Evolutionary conservation across 2,888 invertebrate species (phyloP).

Genomic region (Sarcophaga rosellei): DNA sequence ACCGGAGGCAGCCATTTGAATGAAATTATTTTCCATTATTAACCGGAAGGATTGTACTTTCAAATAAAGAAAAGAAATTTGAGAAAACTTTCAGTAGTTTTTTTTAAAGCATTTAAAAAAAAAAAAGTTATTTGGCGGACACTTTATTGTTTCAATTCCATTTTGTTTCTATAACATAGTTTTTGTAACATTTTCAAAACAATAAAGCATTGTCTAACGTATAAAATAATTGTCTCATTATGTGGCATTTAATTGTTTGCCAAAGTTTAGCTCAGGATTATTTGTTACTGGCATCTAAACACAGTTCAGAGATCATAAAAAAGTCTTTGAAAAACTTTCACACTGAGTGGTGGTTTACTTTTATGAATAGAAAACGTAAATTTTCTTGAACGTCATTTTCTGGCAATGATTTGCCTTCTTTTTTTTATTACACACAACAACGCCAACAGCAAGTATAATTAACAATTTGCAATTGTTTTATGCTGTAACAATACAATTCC

Average conservation of each 20-base stretch:
- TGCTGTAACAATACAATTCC: slow-evolving; percentile 6
- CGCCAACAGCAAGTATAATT: slow-evolving; percentile 35
- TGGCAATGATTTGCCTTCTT: neutral
- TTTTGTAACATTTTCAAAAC: neutral
- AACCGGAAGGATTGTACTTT: no score
- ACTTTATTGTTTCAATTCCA: neutral
- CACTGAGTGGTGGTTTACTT: slow-evolving; percentile 6
- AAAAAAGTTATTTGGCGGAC: no score
- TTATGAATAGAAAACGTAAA: slow-evolving; percentile 8
- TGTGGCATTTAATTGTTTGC: slow-evolving; percentile 34
- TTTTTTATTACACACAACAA: slow-evolving; percentile 8
- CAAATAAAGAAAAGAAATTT: no score
- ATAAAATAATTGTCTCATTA: slow-evolving; percentile 33
- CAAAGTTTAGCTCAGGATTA: slow-evolving; percentile 35
- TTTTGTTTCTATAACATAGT: neutral
- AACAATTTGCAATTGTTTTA: slow-evolving; percentile 59
- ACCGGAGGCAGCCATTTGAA: no score
- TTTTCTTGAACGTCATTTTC: slow-evolving; percentile 22
- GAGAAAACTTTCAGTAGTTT: no score
- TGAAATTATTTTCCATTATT: no score
- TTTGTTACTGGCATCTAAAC: neutral
- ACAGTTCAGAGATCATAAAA: neutral
- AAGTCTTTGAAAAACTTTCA: neutral
- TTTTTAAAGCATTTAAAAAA: no score
- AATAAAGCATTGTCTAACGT: neutral